Evolutionary conservation across 2,888 invertebrate species (phyloP).

Genomic region (Argyresthia goedartella): DNA sequence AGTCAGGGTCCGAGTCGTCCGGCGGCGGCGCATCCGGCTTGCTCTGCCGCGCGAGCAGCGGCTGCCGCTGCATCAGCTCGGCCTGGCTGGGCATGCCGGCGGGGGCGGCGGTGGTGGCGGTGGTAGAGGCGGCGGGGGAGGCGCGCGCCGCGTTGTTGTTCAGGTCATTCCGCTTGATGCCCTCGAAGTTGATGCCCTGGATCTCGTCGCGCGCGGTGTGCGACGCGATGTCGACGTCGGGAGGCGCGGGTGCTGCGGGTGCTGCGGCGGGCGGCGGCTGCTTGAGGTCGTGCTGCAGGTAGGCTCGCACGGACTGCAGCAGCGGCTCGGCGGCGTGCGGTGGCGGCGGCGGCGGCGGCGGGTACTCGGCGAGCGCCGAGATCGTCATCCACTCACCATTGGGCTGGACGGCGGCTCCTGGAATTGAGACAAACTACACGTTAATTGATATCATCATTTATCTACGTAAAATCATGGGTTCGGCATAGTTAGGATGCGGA

Average conservation of each 20-base stretch:
- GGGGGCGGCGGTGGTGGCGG: conserved; percentile 11
- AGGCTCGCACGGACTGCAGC: conserved; percentile 59
- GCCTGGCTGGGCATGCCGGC: conserved; percentile 57
- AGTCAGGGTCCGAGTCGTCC: conserved; percentile 61
- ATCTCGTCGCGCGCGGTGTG: conserved; percentile 54
- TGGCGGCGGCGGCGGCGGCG: conserved; percentile 50
- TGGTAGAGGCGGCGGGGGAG: conserved; percentile 16
- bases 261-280: conserved; percentile 30
- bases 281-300: conserved; percentile 56
- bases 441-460: not conserved
- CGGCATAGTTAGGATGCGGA: no score
- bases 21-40: conserved; percentile 49
- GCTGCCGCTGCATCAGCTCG: conserved; percentile 66
- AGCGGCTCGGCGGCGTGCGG: conserved; percentile 58
- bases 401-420: conserved; percentile 53
- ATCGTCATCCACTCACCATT: conserved; percentile 70
- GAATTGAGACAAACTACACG: conserved; percentile 24
- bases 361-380: conserved; percentile 52
- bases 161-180: conserved; percentile 60
- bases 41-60: conserved; percentile 48
- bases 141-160: conserved; percentile 59
- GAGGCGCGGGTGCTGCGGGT: conserved; percentile 23
- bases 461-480: no score
- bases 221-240: conserved; percentile 56
- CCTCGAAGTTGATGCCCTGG: conserved; percentile 59